Evolutionary conservation across 2,888 invertebrate species (phyloP).

Genomic region (Morpho deidamia): DNA sequence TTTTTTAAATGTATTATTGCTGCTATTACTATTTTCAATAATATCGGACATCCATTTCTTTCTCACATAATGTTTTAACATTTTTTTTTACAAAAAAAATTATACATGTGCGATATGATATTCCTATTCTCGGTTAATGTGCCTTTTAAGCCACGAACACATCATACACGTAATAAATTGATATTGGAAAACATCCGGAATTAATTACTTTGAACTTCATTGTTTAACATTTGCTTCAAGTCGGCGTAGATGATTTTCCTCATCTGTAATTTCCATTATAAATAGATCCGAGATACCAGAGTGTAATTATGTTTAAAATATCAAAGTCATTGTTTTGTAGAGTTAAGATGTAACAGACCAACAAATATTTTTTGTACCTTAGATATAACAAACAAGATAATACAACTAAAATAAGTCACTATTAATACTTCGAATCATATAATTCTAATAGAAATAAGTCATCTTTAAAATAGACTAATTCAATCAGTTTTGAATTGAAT

Average conservation of each 20-base stretch:
- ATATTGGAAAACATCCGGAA: slow-evolving; percentile 26
- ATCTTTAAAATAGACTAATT: too few species aligned
- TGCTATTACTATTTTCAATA: too few species aligned
- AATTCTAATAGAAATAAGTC: too few species aligned
- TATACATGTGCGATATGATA: neutral
- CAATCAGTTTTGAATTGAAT: too few species aligned
- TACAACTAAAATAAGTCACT: too few species aligned
- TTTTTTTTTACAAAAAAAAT: neutral
- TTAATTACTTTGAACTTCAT: slow-evolving; percentile 16
- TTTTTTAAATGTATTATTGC: too few species aligned
- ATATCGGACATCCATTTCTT: too few species aligned
- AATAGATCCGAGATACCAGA: too few species aligned
- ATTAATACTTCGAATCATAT: too few species aligned
- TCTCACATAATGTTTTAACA: too few species aligned
- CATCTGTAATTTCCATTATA: neutral
- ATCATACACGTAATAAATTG: slow-evolving; percentile 27
- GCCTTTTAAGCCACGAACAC: slow-evolving; percentile 26
- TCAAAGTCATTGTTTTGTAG: neutral
- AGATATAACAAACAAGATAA: too few species aligned
- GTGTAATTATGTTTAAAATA: neutral
- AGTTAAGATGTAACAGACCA: neutral
- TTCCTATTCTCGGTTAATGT: slow-evolving; percentile 1
- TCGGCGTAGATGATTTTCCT: neutral
- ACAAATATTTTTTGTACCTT: too few species aligned
- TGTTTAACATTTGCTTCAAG: neutral